These are phyloP conservation scores for Isichthys henryi DNA, from an alignment of 2,113 vertebrate genomes.

Conservation along the genomic window DNA sequence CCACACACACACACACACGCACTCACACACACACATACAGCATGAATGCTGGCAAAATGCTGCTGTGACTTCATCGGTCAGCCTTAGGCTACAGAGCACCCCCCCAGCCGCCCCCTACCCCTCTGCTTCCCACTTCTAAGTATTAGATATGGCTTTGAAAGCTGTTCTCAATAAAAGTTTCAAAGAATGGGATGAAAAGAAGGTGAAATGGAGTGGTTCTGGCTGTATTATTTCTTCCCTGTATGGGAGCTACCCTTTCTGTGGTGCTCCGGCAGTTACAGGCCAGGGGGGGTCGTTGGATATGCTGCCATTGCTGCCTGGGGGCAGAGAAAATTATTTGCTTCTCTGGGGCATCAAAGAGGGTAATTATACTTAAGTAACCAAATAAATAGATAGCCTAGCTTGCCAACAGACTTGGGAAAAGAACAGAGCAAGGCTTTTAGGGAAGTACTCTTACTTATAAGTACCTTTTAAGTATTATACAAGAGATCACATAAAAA, in stretches of 20 bases:
- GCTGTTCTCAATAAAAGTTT: constrained; percentile 79
- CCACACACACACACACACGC: constrained; percentile 26
- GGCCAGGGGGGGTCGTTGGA: constrained; percentile 58
- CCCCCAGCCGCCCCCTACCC: constrained; percentile 34
- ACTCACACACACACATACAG: neutral
- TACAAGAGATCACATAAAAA: constrained; percentile 50
- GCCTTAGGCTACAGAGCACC: constrained; percentile 32
- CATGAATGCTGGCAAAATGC: constrained; percentile 30
- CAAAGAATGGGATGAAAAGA: constrained; percentile 73
- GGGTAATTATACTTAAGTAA: constrained; percentile 77
- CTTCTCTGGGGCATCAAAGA: constrained; percentile 74
- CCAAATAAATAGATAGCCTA: constrained; percentile 74
- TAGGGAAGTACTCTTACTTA: constrained; percentile 47
- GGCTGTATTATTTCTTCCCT: constrained; percentile 71
- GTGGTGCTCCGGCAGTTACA: constrained; percentile 58
- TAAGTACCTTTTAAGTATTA: constrained; percentile 57
- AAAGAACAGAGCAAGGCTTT: constrained; percentile 65
- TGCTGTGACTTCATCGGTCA: constrained; percentile 47
- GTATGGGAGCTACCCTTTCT: constrained; percentile 71
- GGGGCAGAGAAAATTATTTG: constrained; percentile 73
- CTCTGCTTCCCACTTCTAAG: constrained; percentile 42
- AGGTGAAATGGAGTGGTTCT: constrained; percentile 71
- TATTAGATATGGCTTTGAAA: constrained; percentile 56
- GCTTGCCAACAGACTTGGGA: constrained; percentile 62
- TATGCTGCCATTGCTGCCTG: constrained; percentile 62